phyloP scores from a whole-genome alignment of 2,113 vertebrate species.

The Antechinus stuartii region DNA sequence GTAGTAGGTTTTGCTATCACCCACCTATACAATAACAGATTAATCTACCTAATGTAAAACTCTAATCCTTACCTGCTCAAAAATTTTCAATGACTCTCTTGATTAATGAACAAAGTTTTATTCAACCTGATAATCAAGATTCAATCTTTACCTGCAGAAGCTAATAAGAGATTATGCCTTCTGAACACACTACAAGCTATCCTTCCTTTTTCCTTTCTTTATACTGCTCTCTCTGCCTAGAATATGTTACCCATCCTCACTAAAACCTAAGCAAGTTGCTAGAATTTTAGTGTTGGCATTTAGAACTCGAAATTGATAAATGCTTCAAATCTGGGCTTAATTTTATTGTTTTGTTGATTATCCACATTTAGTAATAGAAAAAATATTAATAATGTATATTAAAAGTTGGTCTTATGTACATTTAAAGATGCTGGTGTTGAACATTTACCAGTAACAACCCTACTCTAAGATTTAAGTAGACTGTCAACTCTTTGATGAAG shows the following conservation, averaged over 20 bases:
- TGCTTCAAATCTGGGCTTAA: not conserved
- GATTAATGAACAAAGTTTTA: not conserved
- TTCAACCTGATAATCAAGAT: not conserved
- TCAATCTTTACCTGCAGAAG: not conserved
- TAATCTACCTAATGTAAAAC: not conserved
- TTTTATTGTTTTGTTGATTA: not conserved
- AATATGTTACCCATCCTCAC: not conserved
- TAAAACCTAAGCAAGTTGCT: not conserved
- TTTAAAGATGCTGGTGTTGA: not conserved
- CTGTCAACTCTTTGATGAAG: not conserved
- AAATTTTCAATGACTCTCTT: not conserved
- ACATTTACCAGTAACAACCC: not conserved
- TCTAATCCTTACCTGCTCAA: not conserved
- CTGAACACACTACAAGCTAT: not conserved
- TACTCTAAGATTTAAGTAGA: not conserved
- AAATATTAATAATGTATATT: not conserved
- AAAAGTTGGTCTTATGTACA: not conserved
- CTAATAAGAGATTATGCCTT: not conserved
- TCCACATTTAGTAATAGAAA: not conserved
- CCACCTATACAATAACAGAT: not conserved
- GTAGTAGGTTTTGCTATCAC: not conserved
- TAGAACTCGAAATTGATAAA: not conserved
- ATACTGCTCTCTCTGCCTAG: not conserved
- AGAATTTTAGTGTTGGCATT: not conserved
- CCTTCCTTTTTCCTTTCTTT: not conserved